Percentiles rank a stretch among this genome's conserved stretches.
Conservation (phyloP, 2,888 invertebrate species). For the Boloria selene region DNA sequence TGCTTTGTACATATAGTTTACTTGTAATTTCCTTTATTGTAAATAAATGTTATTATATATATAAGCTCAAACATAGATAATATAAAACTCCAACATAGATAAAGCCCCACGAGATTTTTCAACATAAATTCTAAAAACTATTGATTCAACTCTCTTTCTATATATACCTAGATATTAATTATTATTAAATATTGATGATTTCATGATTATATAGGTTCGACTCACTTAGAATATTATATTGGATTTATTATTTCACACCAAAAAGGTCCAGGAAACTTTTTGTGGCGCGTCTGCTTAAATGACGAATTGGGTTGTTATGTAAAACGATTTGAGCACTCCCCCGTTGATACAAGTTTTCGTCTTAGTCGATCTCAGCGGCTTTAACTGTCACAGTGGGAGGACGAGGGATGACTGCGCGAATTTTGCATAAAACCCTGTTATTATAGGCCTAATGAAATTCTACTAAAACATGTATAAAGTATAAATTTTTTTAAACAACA, state of each 20-base stretch:
- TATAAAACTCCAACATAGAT: too few species aligned
- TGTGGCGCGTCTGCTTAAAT: constrained; percentile 38
- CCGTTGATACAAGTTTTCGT: constrained; percentile 57
- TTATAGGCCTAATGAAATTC: constrained; percentile 9
- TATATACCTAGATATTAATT: too few species aligned
- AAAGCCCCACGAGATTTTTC: too few species aligned
- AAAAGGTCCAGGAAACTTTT: neutral
- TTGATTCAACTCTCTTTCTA: too few species aligned
- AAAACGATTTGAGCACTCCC: constrained; percentile 58
- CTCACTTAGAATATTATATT: too few species aligned
- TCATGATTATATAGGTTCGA: too few species aligned
- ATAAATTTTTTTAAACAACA: neutral
- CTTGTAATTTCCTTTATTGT: too few species aligned
- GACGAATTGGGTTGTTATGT: constrained; percentile 56
- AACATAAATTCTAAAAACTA: too few species aligned
- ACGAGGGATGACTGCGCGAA: constrained; percentile 41
- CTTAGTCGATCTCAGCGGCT: constrained; percentile 53
- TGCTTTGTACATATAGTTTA: too few species aligned
- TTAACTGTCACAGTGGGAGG: constrained; percentile 51
- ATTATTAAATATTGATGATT: too few species aligned
- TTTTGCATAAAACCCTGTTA: constrained; percentile 9
- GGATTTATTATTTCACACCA: neutral
- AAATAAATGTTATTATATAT: too few species aligned
- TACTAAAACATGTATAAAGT: constrained; percentile 9
- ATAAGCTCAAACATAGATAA: too few species aligned